phyloP scores from a whole-genome alignment of 2,888 invertebrate species.

The Acronicta psi region DNA sequence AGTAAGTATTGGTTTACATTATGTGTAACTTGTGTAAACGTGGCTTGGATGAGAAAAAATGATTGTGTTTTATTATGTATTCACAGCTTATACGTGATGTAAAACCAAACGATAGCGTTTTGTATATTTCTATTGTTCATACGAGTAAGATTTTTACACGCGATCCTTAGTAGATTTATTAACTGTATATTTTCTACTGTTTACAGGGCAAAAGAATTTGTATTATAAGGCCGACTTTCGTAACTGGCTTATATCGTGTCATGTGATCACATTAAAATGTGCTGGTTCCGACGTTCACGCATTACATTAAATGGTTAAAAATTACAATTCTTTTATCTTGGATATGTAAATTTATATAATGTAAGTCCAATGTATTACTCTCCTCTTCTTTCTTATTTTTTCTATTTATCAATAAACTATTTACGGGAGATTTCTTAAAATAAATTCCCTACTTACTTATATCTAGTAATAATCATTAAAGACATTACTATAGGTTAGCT shows the following conservation, averaged over 20 bases:
- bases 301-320: constrained; percentile 11
- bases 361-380: constrained; percentile 13
- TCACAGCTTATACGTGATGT: constrained; percentile 74
- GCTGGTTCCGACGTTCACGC: constrained; percentile 51
- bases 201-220: constrained; percentile 63
- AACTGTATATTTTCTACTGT: constrained; percentile 83
- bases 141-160: constrained; percentile 80
- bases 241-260: constrained; percentile 34
- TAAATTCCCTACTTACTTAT: too few species aligned
- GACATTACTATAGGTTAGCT: constrained; percentile 17
- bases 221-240: constrained; percentile 46
- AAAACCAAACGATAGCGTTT: constrained; percentile 82
- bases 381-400: constrained; percentile 23
- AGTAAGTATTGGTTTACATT: constrained; percentile 70
- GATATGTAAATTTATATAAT: constrained; percentile 18
- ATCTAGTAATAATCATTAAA: constrained; percentile 30
- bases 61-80: constrained; percentile 55
- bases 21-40: constrained; percentile 61
- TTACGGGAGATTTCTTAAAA: constrained; percentile 5
- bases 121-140: constrained; percentile 86
- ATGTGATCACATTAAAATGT: constrained; percentile 28
- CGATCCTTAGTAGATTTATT: constrained; percentile 78
- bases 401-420: constrained; percentile 11
- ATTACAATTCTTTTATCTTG: constrained; percentile 43
- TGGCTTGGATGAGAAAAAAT: constrained; percentile 47